Evolutionary conservation across 2,113 vertebrate species (phyloP), one percentile per base, ranked within the genome.

Genomic region (Rhinoptilus africanus): DNA sequence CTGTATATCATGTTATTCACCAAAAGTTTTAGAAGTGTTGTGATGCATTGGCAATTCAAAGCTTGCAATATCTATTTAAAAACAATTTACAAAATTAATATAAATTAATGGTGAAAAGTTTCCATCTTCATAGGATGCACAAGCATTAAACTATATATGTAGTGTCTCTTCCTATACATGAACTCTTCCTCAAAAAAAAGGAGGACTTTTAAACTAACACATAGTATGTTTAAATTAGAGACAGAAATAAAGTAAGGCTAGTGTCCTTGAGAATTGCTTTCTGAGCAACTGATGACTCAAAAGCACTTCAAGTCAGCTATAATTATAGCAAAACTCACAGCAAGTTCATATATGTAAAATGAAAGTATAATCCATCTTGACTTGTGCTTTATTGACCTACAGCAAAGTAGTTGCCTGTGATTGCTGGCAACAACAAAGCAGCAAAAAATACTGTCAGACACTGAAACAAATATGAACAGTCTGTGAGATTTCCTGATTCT

Each of bases 401-500:
- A 90, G 50, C 69, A 85, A 93, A 54, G 51, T 37, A 89, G 73
- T 5, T 92, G 51, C 35, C 34, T 78, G 26, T 76, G 43, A 96
- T n/a, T 68, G 67, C 77, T 50, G 64, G 72, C 68, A 94, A 78
- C 13, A 91, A 81, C 51, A 50, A n/a, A 14, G 51, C n/a, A 71
- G 10, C 20, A 72, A 43, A 88, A 86, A 67, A 79, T 26, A 45
- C 30, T 48, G 37, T 71, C 43, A 84, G 68, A 63, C 73, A 53
- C 21, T 68, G 66, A 81, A 88, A 88, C 60, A 92, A 91, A 84
- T n/a, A 85, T 1, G 41, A 93, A 34, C 41, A 92, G 88, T 92
- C 89, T 93, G 72, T 64, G 94, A 80, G 56, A 89, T 84, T 95
- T 96, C 85, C 89, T 81, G 68, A 91, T 91, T 93, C 90, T 92